Evolutionary conservation across 2,888 invertebrate genomes (phyloP), one percentile per base, ranked within the genome.

Genomic region (Siphlonurus alternatus): DNA sequence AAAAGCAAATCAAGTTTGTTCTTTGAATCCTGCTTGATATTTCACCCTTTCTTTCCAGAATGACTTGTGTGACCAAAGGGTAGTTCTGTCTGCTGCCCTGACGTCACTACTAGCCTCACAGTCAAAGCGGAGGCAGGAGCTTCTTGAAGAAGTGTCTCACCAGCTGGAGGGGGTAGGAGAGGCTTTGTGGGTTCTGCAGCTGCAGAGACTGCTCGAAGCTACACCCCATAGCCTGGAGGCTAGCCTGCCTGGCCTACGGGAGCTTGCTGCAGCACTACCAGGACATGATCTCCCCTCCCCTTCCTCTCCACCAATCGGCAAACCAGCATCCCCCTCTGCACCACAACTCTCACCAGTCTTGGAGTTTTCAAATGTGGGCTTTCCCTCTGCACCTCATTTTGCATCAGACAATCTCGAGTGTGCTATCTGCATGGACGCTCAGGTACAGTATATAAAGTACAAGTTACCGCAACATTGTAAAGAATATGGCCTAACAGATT

Each of bases 81-180:
- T 10, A 15, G 7, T 85, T 63, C 74, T 89, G 66, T 85, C 88
- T 5, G 77, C 77, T 64, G 77, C 89, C 66, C 75, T 89, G 65
- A 79, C 88, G 71, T 84, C 84, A 71, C 76, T 89, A 59, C 77
- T 88, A 66, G 78, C 82, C 38, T 87, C 88, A 74, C 85, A 87
- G 74, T 81, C 80, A 69, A 79, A 80, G 68, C 78, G 88, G 68
- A 80, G 84, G 68, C 75, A 79, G 65, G 83, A 88, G 72, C 76
- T 89, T 61, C 74, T 87, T 65, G 80, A 83, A 19, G 86, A 86
- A 0, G 76, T 89, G 70, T 56, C 7, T 20, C n/a, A 5, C 5
- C 56, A 56, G 22, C 22, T 20, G n/a, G 56, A n/a, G 7, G 7
- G n/a, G 19, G 22, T n/a, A 22, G 56, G 20, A 7, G 56, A 56